phyloP scores from a whole-genome alignment of 2,888 invertebrate species.

The Boloria euphrosyne region DNA sequence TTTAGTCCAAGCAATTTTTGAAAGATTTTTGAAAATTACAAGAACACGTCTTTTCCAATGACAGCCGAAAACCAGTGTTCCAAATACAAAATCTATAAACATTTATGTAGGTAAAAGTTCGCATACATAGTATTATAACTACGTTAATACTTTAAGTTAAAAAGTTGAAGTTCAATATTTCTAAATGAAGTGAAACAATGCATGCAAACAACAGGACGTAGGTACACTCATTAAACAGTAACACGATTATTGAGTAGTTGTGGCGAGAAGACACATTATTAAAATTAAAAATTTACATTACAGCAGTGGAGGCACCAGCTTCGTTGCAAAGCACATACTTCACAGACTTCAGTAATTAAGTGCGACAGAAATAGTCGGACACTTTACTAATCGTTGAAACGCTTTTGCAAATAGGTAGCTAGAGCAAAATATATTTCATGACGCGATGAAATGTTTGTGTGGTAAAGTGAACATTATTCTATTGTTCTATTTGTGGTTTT shows the following conservation, averaged over 20 bases:
- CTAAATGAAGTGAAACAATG: too few species aligned
- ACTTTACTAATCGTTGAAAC: conserved; percentile 44
- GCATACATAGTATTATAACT: too few species aligned
- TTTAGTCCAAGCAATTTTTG: too few species aligned
- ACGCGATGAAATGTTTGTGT: conserved; percentile 43
- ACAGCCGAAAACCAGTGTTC: too few species aligned
- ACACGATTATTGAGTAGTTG: neutral
- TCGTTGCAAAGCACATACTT: conserved; percentile 32
- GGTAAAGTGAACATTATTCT: conserved; percentile 40
- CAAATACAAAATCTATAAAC: too few species aligned
- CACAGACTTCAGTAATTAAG: conserved; percentile 36
- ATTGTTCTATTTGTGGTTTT: conserved; percentile 39
- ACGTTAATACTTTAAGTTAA: too few species aligned
- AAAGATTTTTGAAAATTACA: too few species aligned
- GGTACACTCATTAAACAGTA: too few species aligned
- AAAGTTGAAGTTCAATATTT: too few species aligned
- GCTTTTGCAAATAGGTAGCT: conserved; percentile 43
- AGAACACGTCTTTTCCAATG: too few species aligned
- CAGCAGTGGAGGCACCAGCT: conserved; percentile 6
- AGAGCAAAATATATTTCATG: conserved; percentile 42
- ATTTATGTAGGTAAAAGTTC: too few species aligned
- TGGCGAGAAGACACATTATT: neutral
- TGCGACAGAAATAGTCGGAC: conserved; percentile 43
- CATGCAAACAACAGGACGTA: too few species aligned
- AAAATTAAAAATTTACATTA: conserved; percentile 10